A percentile compares a stretch with the other conserved stretches of the same genome.
These are phyloP conservation scores for Manis crassicaudata DNA, from an alignment of 2,797 vertebrate genomes.

Conservation along the genomic window DNA sequence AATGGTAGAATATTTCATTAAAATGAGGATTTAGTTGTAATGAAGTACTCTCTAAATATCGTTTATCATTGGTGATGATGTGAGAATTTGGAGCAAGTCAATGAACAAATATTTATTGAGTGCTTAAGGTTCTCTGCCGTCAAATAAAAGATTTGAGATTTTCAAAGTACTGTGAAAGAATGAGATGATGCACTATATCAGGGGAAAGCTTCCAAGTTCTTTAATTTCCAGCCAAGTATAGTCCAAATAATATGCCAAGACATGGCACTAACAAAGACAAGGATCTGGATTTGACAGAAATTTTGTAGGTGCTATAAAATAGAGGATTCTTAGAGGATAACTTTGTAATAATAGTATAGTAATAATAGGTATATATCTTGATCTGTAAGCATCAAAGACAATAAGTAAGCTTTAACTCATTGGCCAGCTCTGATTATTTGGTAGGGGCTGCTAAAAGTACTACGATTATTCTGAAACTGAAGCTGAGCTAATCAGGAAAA, in stretches of 20 bases:
- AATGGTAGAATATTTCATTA: neutral
- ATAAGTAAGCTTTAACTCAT: neutral
- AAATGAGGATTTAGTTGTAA: neutral
- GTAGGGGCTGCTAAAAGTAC: neutral
- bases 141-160: conserved; percentile 56
- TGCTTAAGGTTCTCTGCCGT: conserved; percentile 34
- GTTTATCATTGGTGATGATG: neutral
- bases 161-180: conserved; percentile 47
- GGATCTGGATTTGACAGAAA: neutral
- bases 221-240: conserved; percentile 11
- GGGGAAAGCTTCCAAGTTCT: neutral
- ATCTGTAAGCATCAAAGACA: neutral
- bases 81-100: conserved; percentile 42
- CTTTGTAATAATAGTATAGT: neutral
- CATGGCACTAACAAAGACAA: neutral
- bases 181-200: neutral
- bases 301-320: neutral
- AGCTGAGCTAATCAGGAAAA: neutral
- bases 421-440: neutral
- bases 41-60: neutral
- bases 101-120: conserved; percentile 42
- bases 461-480: neutral
- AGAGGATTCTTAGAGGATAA: conserved; percentile 4
- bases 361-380: neutral
- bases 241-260: conserved; percentile 4